Conservation (phyloP, 2,113 vertebrate species). For the Cettia cetti region DNA sequence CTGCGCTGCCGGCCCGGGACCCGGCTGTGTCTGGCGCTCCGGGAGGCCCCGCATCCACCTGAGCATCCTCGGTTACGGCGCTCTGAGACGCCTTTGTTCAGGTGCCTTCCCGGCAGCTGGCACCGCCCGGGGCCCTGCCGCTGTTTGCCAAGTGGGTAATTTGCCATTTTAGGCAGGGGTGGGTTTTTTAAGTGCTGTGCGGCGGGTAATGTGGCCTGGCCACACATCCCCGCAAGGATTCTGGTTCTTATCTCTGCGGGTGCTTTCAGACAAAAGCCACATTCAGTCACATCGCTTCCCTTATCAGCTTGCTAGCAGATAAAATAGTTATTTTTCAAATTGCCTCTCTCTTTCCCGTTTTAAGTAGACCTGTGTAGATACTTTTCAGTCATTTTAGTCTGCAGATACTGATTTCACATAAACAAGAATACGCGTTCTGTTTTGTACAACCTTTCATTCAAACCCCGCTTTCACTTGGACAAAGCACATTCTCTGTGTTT, state of each 20-base stretch:
- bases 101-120: conserved; percentile 49
- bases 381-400: not conserved
- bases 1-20: conserved; percentile 76
- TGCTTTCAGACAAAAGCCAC: conserved; percentile 52
- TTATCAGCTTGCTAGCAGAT: conserved; percentile 53
- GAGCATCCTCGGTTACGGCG: conserved; percentile 75
- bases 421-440: not conserved
- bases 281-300: conserved; percentile 54
- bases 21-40: conserved; percentile 74
- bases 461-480: not conserved
- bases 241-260: conserved; percentile 37
- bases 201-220: conserved; percentile 43
- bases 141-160: conserved; percentile 53
- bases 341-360: conserved; percentile 34
- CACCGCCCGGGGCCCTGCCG: conserved; percentile 1
- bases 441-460: not conserved
- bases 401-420: conserved; percentile 1
- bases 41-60: conserved; percentile 75
- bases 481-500: not conserved
- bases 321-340: conserved; percentile 67
- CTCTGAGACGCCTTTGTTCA: conserved; percentile 80
- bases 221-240: conserved; percentile 35
- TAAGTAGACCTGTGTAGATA: not conserved
- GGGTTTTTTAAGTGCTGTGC: conserved; percentile 36
- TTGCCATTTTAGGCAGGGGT: conserved; percentile 47